Base-by-base conservation (phyloP, 2,797 vertebrate genomes). In the Macropus fuliginosus region DNA sequence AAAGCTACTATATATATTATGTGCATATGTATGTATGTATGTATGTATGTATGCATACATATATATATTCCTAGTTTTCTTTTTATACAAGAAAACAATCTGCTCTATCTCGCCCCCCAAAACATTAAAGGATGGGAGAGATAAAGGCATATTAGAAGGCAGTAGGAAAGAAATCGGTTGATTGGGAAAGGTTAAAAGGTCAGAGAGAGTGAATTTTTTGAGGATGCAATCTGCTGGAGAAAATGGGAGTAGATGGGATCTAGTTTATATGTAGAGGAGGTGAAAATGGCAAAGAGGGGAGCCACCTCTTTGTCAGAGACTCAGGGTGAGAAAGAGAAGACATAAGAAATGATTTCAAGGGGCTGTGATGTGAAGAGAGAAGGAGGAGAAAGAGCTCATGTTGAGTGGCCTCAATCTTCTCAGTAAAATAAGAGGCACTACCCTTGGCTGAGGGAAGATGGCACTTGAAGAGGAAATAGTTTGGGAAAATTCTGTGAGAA, bases 31-130 rank as follows among this genome's bases (percentile, higher is more conserved):
- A 16, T 16, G 14, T 16, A 55, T 14, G 14, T n/a, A n/a, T n/a
- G n/a, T 55, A 55, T 14, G 14, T 16, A 55, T 14, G 14, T 14
- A 11, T 14, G 14, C 12, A 55, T 14, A 55, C 21, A 56, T 27
- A 56, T 97, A 97, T 92, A 0, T 50, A 74, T 98, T 95, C 93
- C 97, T 92, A 95, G 94, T 94, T 87, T 57, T 96, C 91, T 97
- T 98, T 98, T 96, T 97, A 97, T 93, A 87, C 9, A 91, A 94
- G 54, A 74, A 91, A 90, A 90, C 54, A 54, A 52, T 54, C 56
- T 55, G 11, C 24, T 95, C 9, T 13, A n/a, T 10, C 55, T 55
- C 55, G 4, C 18, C 28, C 87, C 10, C 8, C 91, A 92, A 87
- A 9, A 57, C 10, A 29, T 28, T 57, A 57, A 57, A 62, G 59